Evolutionary conservation across 2,113 vertebrate genomes (phyloP).

Genomic region (Paracanthobrama guichenoti): DNA sequence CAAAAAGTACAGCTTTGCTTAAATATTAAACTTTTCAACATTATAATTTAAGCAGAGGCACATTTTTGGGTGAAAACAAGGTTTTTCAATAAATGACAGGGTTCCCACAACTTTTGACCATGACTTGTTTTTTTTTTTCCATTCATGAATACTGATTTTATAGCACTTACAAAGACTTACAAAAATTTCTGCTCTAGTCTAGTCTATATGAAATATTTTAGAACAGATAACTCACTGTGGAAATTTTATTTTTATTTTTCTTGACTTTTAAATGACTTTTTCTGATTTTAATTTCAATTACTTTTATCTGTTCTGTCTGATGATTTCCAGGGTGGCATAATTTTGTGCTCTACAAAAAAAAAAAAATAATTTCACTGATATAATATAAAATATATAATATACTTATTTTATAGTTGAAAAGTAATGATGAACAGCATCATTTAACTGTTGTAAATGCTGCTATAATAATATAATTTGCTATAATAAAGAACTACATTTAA

Average conservation of each 20-base stretch:
- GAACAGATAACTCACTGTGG: neutral
- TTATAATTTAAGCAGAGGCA: neutral
- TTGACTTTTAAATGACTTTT: too few species aligned
- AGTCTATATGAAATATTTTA: neutral
- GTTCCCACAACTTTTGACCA: neutral
- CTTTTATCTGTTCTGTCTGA: neutral
- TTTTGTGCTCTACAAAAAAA: neutral
- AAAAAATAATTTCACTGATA: neutral
- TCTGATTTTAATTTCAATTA: neutral
- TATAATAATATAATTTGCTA: neutral
- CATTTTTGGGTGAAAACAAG: neutral
- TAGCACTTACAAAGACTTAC: neutral
- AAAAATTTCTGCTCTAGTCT: neutral
- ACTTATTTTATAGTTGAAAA: neutral
- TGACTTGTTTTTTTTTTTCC: neutral
- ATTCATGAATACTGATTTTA: neutral
- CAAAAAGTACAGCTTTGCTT: neutral
- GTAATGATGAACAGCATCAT: neutral
- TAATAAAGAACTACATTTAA: neutral
- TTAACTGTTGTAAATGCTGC: neutral
- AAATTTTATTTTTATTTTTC: too few species aligned
- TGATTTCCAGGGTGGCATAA: neutral
- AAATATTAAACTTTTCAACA: neutral
- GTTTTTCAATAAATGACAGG: neutral
- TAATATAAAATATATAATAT: too few species aligned